Conservation (phyloP, 2,113 vertebrate species). For the Laticauda colubrina region DNA sequence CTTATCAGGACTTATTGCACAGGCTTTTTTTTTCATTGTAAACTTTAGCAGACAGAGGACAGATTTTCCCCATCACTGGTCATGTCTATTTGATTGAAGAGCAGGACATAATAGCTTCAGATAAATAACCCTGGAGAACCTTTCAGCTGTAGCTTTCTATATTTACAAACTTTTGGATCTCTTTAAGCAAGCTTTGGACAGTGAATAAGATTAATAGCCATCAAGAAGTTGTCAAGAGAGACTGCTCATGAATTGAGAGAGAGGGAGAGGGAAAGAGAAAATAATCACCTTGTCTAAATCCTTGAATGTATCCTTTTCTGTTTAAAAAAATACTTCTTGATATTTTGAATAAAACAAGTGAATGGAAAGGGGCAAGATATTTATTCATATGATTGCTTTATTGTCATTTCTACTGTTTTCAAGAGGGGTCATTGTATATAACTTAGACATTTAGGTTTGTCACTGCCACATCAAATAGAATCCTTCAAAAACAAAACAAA, state of each 20-base stretch:
- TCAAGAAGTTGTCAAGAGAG: neutral
- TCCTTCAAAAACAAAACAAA: slow-evolving; percentile 27
- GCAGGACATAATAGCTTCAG: neutral
- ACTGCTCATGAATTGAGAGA: neutral
- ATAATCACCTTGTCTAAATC: neutral
- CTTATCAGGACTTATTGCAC: neutral
- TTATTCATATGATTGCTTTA: slow-evolving; percentile 19
- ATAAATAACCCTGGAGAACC: neutral
- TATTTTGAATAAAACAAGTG: slow-evolving; percentile 41
- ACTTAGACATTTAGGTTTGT: slow-evolving; percentile 48
- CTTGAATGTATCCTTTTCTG: neutral
- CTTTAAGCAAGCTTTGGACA: neutral
- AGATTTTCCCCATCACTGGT: neutral
- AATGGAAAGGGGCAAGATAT: slow-evolving; percentile 44
- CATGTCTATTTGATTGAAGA: neutral
- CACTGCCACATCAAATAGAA: slow-evolving; percentile 38
- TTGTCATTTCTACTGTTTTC: slow-evolving; percentile 14
- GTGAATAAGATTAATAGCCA: neutral
- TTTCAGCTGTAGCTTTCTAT: neutral
- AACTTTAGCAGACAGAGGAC: neutral
- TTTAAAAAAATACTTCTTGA: neutral
- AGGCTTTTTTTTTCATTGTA: neutral
- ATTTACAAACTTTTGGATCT: neutral
- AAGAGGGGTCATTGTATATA: slow-evolving; percentile 53
- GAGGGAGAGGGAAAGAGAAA: no score